These are phyloP conservation scores for Wasmannia auropunctata DNA, from an alignment of 1,140 invertebrate species.

Conservation along the genomic window DNA sequence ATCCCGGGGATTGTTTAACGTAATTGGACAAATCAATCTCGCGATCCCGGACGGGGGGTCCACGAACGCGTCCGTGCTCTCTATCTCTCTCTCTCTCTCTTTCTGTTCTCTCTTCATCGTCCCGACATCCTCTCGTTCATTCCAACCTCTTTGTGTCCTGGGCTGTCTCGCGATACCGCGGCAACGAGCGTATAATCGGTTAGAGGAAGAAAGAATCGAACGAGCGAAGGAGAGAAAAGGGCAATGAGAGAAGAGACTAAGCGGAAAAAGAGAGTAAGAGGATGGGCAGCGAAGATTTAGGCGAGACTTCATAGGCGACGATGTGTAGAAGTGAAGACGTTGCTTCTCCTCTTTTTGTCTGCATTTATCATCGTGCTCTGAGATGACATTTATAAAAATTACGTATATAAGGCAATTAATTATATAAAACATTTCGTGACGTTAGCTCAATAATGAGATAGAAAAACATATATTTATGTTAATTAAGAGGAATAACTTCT, in stretches of 20 bases:
- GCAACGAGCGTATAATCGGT: constrained; percentile 51
- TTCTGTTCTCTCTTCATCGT: constrained; percentile 56
- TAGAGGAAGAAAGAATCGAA: constrained; percentile 32
- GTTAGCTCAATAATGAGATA: background rate
- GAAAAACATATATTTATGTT: background rate
- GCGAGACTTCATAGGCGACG: constrained; percentile 11
- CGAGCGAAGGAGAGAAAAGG: background rate
- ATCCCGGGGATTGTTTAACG: constrained; percentile 79
- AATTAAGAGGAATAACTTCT: background rate
- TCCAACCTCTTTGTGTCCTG: constrained; percentile 26
- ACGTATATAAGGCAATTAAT: background rate
- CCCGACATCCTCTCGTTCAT: constrained; percentile 24
- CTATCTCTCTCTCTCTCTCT: too few relatives aligned
- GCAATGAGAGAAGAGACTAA: background rate
- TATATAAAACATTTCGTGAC: background rate
- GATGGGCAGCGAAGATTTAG: constrained; percentile 17
- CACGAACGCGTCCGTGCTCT: constrained; percentile 37
- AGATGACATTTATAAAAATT: background rate
- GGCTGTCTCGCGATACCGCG: constrained; percentile 49
- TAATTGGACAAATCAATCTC: constrained; percentile 80
- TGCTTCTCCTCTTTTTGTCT: background rate
- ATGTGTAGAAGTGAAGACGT: background rate
- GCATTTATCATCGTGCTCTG: background rate
- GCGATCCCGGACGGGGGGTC: constrained; percentile 25
- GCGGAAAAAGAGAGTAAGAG: background rate